Base-by-base conservation (phyloP, 2,797 vertebrate species). In the Chloroceryle amazona region DNA sequence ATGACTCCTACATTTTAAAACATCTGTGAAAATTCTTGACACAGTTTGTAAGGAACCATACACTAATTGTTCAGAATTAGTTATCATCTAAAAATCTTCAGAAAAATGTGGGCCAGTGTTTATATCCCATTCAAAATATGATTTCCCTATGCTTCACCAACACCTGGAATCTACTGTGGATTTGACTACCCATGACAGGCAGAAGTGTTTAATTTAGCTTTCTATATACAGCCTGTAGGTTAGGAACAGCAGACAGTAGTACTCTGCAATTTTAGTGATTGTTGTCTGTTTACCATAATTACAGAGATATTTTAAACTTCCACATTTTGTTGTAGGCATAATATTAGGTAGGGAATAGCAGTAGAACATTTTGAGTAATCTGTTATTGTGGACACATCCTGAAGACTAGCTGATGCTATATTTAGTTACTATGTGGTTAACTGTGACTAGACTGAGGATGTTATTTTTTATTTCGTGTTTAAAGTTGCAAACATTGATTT, bases 211-310 rank as follows among this genome's bases (percentile, higher is more conserved):
- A 89, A 93, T 96, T 97, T 96, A 96, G 91, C 75, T 95, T 97
- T 97, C 96, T 97, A 93, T 95, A 96, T 93, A 94, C 90, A 94
- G 90, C 61, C 81, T 93, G 81, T 96, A 97, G 71, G 90, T 97
- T 96, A 94, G 90, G 76, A 95, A 70, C 70, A 92, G 62, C n/a
- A 83, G 81, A 86, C 66, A 58, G 80, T 83, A 95, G 80, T 83
- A 95, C 83, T 96, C 95, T 96, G 86, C 94, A 97, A 98, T 98
- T 97, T 97, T 74, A 86, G 79, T 86, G 96, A 95, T 95, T 96
- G 92, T 97, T 97, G 90, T 81, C 95, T 96, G 88, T 97, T 97
- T 97, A 96, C 94, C 94, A 96, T 97, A 98, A 98, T 97, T 97
- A 93, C 80, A 95, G 96, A 95, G 95, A 44, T 96, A 97, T 97